Base-by-base conservation (phyloP, 2,888 invertebrate species). In the Pandemis heparana region DNA sequence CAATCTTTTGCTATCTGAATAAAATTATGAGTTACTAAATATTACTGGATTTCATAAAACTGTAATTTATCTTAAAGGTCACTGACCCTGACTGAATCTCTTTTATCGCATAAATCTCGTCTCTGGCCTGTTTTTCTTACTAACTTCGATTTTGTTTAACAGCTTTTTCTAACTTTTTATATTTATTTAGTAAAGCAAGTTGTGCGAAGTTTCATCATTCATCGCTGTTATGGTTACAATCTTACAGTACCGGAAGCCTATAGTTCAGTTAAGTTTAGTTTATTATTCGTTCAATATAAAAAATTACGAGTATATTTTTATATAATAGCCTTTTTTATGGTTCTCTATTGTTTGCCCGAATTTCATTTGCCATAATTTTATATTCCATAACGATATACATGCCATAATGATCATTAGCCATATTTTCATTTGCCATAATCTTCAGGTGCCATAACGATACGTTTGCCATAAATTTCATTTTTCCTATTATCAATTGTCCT, bases 81-180 rank as follows among this genome's bases (percentile, higher is more conserved):
- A 16, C 46, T 56, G 56, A 71, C 46, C 60, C 60, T 23, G 60
- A 12, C 48, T n/a, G n/a, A 23, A 18, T 59, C 18, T 7, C 10
- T 43, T 46, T 39, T 56, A 46, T 18, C 38, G 14, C 63, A 71
- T 71, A 71, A 71, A 65, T 71, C 64, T 64, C 38, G 59, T 46
- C 39, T 32, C 10, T 12, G 10, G 56, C 56, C 23, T 56, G 56
- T 23, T 56, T 56, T 56, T 23, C 56, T 23, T 23, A 56, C 12
- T 23, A 12, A 56, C 64, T 64, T 48, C 46, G 70, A 64, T 70
- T 64, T 71, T 71, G 64, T 71, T 48, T 62, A 70, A 63, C 63
- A 65, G 64, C 56, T 64, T 71, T 48, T 70, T 70, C 63, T 56
- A 63, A 63, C 43, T 46, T 53, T 46, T 71, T 48, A 71, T 65